Evolutionary conservation across 2,113 vertebrate species (phyloP), one percentile per base, ranked within the genome.

Genomic region (Scytalopus superciliaris): DNA sequence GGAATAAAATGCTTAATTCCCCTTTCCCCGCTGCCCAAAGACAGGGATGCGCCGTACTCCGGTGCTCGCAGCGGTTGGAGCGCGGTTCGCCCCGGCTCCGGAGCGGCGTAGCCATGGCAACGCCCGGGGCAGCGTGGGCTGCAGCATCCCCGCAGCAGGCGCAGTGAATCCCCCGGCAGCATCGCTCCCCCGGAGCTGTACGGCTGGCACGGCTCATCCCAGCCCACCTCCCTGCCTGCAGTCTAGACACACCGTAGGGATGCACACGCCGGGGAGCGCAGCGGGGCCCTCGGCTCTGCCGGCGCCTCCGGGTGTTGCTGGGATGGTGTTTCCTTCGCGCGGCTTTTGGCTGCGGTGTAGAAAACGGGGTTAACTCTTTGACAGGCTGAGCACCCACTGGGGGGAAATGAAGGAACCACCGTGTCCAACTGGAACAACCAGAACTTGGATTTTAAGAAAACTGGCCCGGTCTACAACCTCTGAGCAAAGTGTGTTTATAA

Each of bases 51-150:
- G 1, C 27, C 63, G 60, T 44, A 64, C 78, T 66, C 31, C 1
- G 0, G 19, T 4, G 82, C 12, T 45, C 33, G 23, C 0, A 0
- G 84, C 84, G 15, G 1, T 42, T 9, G 4, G 53, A 89, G 81
- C 3, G 74, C n/a, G n/a, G n/a, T n/a, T n/a, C n/a, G n/a, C n/a
- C 5, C 49, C 49, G 19, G 18, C 7, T 35, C 81, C 37, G 69
- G 3, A 47, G 18, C 64, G 4, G 57, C 10, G 96, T 94, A 80
- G 88, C 75, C 96, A 97, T 96, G 92, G 9, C 94, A 96, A 96
- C 96, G 17, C 42, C 1, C 1, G 19, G 68, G 22, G 13, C 9
- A n/a, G 74, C 6, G 84, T 70, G 35, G 73, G 93, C 52, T 79
- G 94, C 76, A 81, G 42, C 90, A 82, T 55, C 84, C 93, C 87